phyloP scores from a whole-genome alignment of 1,140 invertebrate species.

The Drosophila equinoxialis region DNA sequence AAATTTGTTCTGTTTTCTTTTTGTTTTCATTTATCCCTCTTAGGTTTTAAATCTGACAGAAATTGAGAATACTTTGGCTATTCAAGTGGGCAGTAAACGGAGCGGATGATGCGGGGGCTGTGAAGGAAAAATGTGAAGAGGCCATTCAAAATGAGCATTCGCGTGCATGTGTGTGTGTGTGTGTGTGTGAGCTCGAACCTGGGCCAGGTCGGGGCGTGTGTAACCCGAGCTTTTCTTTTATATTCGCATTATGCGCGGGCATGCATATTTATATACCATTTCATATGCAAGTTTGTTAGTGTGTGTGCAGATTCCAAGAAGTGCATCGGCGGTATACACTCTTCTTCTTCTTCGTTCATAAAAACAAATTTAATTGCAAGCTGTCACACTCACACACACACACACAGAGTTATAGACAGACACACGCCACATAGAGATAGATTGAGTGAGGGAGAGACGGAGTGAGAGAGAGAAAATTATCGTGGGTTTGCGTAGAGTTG shows the following conservation, averaged over 20 bases:
- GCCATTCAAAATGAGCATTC: conserved; percentile 49
- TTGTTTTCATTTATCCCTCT: neutral
- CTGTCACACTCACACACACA: conserved; percentile 59
- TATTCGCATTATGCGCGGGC: conserved; percentile 74
- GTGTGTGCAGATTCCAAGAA: conserved; percentile 71
- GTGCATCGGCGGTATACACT: conserved; percentile 48
- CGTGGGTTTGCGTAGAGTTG: conserved; percentile 8
- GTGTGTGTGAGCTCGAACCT: conserved; percentile 64
- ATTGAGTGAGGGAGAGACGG: conserved; percentile 31
- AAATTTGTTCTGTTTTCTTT: neutral
- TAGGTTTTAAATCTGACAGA: neutral
- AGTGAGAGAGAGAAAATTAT: conserved; percentile 32
- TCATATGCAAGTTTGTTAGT: conserved; percentile 2
- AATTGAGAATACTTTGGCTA: conserved; percentile 24
- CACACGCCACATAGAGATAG: conserved; percentile 23
- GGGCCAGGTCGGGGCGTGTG: conserved; percentile 64
- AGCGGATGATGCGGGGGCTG: neutral
- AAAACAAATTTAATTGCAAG: conserved; percentile 81
- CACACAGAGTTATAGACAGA: neutral
- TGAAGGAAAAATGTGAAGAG: conserved; percentile 20
- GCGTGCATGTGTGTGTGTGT: too few relatives aligned
- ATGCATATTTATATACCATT: conserved; percentile 72
- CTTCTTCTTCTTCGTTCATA: conserved; percentile 46
- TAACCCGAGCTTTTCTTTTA: conserved; percentile 74
- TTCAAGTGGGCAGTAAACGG: neutral